These are phyloP conservation scores for Anneissia japonica DNA, from an alignment of 35 echinoderm and acorn worm genomes.

Conservation along the genomic window DNA sequence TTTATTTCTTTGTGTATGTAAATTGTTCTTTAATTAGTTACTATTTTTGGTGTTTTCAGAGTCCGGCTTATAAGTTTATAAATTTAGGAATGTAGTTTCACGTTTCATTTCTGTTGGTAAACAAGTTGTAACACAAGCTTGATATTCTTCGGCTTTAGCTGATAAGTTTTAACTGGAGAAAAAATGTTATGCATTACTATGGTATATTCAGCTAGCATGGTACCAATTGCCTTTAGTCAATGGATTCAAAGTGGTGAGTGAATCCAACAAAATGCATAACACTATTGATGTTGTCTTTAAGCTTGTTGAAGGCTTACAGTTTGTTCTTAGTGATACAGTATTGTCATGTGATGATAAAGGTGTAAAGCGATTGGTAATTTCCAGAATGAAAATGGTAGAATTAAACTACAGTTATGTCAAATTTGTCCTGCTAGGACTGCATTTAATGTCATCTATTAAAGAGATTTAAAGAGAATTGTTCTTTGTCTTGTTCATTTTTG, in stretches of 20 bases:
- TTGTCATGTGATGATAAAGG: neutral
- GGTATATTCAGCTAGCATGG: neutral
- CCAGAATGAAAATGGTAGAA: neutral
- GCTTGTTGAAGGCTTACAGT: neutral
- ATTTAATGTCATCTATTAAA: neutral
- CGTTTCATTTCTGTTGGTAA: neutral
- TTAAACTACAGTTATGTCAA: neutral
- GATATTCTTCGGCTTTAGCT: too few species aligned
- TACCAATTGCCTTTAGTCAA: neutral
- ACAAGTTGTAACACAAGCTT: too few species aligned
- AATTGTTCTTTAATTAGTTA: neutral
- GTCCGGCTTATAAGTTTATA: neutral
- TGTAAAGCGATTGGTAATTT: neutral
- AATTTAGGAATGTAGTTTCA: neutral
- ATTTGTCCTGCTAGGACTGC: neutral
- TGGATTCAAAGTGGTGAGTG: too few species aligned
- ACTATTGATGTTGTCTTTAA: neutral
- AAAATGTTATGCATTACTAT: neutral
- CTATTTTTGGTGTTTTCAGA: neutral
- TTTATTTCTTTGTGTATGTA: neutral
- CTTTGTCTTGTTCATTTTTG: too few species aligned
- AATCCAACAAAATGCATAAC: neutral
- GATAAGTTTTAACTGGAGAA: neutral
- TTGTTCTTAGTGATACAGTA: neutral
- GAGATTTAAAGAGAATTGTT: neutral